Percentiles rank a stretch among this genome's conserved stretches.
phyloP scores from a whole-genome alignment of 1,140 invertebrate genomes.

The Tetramorium alpestre region DNA sequence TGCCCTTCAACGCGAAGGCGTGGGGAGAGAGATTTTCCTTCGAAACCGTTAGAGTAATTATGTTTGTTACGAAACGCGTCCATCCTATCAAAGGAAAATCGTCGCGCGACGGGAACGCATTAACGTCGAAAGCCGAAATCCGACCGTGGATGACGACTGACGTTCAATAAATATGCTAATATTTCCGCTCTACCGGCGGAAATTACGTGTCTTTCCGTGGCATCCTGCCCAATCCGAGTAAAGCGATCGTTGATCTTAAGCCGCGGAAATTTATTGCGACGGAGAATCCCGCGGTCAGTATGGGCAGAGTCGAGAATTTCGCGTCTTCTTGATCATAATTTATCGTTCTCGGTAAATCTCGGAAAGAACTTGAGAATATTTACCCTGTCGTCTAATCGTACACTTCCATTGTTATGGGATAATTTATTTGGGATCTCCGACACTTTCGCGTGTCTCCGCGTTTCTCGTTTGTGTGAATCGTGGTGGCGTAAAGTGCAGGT shows the following conservation, averaged over 20 bases:
- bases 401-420: neutral
- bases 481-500: neutral
- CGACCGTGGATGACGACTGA: constrained; percentile 48
- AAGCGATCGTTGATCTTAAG: constrained; percentile 47
- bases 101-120: constrained; percentile 33
- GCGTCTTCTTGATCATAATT: neutral
- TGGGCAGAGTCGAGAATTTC: neutral
- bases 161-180: constrained; percentile 81
- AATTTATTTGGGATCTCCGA: neutral
- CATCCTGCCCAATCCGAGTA: constrained; percentile 39
- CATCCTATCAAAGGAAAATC: constrained; percentile 24
- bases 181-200: constrained; percentile 40
- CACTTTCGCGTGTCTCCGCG: neutral
- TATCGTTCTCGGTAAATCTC: neutral
- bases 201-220: constrained; percentile 56
- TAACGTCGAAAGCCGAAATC: constrained; percentile 51
- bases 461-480: neutral
- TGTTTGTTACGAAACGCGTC: neutral
- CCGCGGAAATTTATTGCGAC: constrained; percentile 42
- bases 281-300: neutral
- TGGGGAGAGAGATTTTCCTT: neutral
- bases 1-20: neutral
- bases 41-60: constrained; percentile 55
- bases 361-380: neutral
- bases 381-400: neutral